Conservation (phyloP, 2,113 vertebrate species). For the Chaetodon auriga region DNA sequence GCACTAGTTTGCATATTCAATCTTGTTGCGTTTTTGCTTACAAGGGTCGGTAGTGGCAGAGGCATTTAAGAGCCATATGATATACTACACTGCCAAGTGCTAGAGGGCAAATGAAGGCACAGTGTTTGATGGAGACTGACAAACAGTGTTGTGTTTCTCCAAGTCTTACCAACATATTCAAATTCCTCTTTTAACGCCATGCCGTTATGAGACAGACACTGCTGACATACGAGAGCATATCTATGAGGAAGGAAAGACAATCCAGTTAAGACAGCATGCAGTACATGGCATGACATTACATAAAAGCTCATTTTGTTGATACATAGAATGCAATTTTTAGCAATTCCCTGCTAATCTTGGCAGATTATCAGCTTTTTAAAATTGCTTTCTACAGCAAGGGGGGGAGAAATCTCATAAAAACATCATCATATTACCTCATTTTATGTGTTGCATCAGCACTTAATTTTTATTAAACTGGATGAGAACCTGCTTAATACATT, state of each 20-base stretch:
- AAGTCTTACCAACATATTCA: conserved; percentile 96
- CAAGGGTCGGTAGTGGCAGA: conserved; percentile 74
- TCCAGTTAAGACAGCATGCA: conserved; percentile 32
- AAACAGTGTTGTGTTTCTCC: conserved; percentile 67
- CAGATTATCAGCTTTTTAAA: background rate
- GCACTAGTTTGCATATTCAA: conserved; percentile 80
- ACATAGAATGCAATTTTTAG: background rate
- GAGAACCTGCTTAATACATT: background rate
- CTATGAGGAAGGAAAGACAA: conserved; percentile 81
- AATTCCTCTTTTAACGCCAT: conserved; percentile 99
- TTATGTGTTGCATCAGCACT: background rate
- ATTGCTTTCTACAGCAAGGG: background rate
- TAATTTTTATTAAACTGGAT: background rate
- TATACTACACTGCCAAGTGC: conserved; percentile 81
- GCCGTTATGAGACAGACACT: conserved; percentile 98
- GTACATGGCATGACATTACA: conserved; percentile 9
- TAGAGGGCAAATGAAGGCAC: conserved; percentile 81
- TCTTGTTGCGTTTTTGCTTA: conserved; percentile 78
- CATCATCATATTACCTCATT: background rate
- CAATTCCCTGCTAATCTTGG: background rate
- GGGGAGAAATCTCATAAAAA: background rate
- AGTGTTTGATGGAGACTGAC: conserved; percentile 81
- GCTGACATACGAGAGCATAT: conserved; percentile 98
- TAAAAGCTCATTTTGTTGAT: conserved; percentile 31
- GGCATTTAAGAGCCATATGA: conserved; percentile 83